phyloP scores from a whole-genome alignment of 2,888 invertebrate species.

The Spicauda simplicius region DNA sequence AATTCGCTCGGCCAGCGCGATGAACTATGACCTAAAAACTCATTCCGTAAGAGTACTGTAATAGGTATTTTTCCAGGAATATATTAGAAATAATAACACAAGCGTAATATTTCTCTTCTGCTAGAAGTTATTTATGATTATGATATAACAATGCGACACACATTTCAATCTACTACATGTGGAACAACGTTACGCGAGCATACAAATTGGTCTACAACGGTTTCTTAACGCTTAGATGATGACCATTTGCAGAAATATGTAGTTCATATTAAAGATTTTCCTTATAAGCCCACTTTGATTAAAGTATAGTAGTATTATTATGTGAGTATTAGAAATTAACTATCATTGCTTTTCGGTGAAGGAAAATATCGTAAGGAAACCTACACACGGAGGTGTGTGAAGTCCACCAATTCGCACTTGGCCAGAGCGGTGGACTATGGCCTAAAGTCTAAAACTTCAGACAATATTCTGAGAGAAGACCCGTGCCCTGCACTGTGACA shows the following conservation, averaged over 20 bases:
- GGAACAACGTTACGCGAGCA: slow-evolving; percentile 29
- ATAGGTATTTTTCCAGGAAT: not conserved
- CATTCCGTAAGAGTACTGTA: no score
- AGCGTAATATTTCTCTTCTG: not conserved
- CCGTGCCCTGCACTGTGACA: no score
- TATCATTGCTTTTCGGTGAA: no score
- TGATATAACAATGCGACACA: slow-evolving; percentile 26
- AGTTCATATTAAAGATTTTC: not conserved
- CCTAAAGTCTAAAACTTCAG: no score
- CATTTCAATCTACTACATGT: slow-evolving; percentile 15
- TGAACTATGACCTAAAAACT: no score
- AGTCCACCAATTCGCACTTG: no score
- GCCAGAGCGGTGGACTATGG: no score
- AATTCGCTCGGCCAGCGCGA: no score
- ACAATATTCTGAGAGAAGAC: no score
- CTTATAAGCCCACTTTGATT: not conserved
- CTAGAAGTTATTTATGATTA: not conserved
- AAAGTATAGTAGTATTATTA: not conserved
- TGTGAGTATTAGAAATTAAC: no score
- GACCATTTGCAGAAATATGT: not conserved
- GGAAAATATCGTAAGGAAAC: no score
- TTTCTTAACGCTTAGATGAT: slow-evolving; percentile 1
- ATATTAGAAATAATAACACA: not conserved
- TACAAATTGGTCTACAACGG: slow-evolving; percentile 21
- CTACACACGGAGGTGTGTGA: no score